Evolutionary conservation across 1,140 invertebrate species (phyloP).

Genomic region (Procambarus clarkii): DNA sequence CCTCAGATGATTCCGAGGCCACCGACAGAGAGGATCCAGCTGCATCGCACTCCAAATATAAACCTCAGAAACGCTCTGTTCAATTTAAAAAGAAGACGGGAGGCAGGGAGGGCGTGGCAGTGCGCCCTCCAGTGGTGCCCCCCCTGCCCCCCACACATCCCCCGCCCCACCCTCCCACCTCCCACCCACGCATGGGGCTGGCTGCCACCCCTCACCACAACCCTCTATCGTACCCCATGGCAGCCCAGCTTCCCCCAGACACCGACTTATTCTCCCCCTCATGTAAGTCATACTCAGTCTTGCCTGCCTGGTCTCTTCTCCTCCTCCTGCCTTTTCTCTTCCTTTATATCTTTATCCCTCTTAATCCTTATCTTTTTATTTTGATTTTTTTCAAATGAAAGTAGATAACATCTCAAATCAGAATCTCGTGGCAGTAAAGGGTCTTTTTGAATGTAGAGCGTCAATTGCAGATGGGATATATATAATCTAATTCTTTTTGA

Average conservation of each 20-base stretch:
- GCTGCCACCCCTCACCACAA: constrained; percentile 66
- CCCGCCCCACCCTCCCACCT: constrained; percentile 64
- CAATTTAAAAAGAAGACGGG: constrained; percentile 69
- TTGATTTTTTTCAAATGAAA: background rate
- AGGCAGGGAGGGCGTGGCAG: constrained; percentile 72
- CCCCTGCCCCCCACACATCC: constrained; percentile 63
- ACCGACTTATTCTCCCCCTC: constrained; percentile 71
- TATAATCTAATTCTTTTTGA: background rate
- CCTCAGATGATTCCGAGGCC: constrained; percentile 67
- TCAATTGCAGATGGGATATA: background rate
- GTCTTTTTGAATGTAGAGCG: background rate
- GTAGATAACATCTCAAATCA: background rate
- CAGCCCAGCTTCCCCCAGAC: constrained; percentile 69
- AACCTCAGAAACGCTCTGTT: constrained; percentile 65
- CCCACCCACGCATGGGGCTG: constrained; percentile 68
- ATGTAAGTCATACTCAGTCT: constrained; percentile 68
- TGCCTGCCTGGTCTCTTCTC: constrained; percentile 61
- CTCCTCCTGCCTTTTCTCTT: constrained; percentile 22
- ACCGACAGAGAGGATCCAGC: constrained; percentile 65
- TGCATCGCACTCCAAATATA: constrained; percentile 65
- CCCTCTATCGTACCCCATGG: constrained; percentile 68
- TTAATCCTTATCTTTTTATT: background rate
- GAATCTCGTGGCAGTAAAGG: background rate
- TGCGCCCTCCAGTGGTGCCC: constrained; percentile 64
- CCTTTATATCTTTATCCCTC: constrained; percentile 5